Base-by-base conservation (phyloP, 2,797 vertebrate genomes). In the Dendrocincla tyrannina region DNA sequence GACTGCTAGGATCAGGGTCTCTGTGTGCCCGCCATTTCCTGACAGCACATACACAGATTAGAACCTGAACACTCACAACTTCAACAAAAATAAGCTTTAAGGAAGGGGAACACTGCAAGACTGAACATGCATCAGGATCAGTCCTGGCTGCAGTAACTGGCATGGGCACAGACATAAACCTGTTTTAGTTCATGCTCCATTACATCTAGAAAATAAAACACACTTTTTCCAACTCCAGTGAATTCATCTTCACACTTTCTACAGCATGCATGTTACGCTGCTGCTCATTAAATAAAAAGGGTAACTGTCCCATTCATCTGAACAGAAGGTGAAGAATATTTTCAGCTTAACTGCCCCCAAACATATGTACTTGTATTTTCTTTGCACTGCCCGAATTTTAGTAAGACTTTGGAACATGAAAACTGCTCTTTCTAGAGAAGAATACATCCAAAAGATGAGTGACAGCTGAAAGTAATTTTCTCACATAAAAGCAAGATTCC, bases 401-500 rank as follows among this genome's bases (percentile, higher is more conserved):
- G n/a, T 5, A 87, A 73, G 63, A 52, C 63, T 50, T 42, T 83
- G 77, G 74, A 93, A 89, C 35, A 92, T 0, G 25, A 89, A 44
- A 91, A 70, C 70, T 86, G 76, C 73, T 81, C 32, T 2, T 17
- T 80, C 46, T 62, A 62, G 32, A 88, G 58, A 27, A 33, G 53
- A 92, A 62, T 14, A 72, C 32, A 7, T 4, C 62, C 35, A 66
- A 78, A 87, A 91, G 89, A 87, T 55, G 77, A 95, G 67, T 67
- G 89, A 59, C 7, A 10, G 70, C 2, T 66, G 59, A 89, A 89
- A 93, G 86, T 33, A 41, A 62, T 76, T 91, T 93, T 67, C 81
- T 88, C 91, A 42, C 84, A 42, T 78, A 66, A 91, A 95, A 89
- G 68, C 78, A 88, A 77, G 89, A 70, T 47, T 58, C 41, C 74